Evolutionary conservation across 2,888 invertebrate genomes (phyloP), one percentile per base, ranked within the genome.

Genomic region (Xanthostigma xanthostigma): DNA sequence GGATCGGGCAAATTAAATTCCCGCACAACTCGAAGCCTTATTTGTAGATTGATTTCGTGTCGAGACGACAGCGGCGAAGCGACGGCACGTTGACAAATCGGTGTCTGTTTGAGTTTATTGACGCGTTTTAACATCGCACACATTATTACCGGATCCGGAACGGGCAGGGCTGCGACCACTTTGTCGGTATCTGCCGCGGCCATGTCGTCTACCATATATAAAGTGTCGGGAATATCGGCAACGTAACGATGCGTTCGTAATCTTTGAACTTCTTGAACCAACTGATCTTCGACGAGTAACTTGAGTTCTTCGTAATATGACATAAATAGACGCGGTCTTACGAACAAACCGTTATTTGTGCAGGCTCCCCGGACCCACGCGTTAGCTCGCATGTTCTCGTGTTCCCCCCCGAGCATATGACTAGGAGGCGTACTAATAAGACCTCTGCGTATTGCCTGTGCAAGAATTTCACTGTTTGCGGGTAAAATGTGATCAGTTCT

Each of bases 301-400:
- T 93, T 94, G 10, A 91, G 80, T 72, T 94, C 95, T 64, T 95
- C 94, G 58, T 89, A 88, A 65, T 94, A 94, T 38, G 95, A 94
- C 76, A 89, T 84, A 69, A 94, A 96, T 53, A 93, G 78, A 41
- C 96, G 73, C 45, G 95, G 92, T 55, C 91, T 79, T 8, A 90
- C 81, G 62, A 79, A 81, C 10, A 85, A 69, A 49, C 85, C 85
- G 59, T 79, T 79, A 57, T 73, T 73, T 58, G 78, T 79, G 58
- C 80, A 80, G 11, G 77, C 77, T 45, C 83, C 78, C 14, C 84
- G 78, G 53, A 88, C 84, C 89, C 89, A 89, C 39, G 88, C 88
- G 62, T 81, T 84, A 53, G 80, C 73, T 45, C 80, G 69, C 42
- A 79, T 63, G 62, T 78, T 79, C 59, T 74, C 74, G 38, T 72